Base-by-base conservation (phyloP, 2,113 vertebrate species). In the Pelecanoides urinatrix region DNA sequence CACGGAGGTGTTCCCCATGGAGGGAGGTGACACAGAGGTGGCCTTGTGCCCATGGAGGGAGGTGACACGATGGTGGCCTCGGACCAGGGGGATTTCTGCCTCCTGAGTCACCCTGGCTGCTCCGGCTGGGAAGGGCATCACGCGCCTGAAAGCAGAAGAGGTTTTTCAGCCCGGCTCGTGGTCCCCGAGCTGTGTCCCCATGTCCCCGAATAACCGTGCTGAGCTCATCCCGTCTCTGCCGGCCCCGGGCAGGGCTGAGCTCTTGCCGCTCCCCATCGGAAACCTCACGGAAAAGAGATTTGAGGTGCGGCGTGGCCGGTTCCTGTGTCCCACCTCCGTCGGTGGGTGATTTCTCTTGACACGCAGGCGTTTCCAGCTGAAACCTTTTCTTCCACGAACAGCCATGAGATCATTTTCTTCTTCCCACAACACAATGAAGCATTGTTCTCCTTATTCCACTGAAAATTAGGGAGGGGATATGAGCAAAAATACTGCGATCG, bases 401-500 rank as follows among this genome's bases (percentile, higher is more conserved):
- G 63, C 73, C 19, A 1, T 42, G 73, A 72, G 91, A 49, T 92
- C 86, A 22, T 93, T 86, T 85, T 70, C 65, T 88, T 42, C 66
- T 61, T 47, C 88, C 75, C 58, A 1, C 49, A 7, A 15, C 94
- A 95, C 95, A 94, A 91, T 83, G 16, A 27, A 40, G 42, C 94
- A 91, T 94, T 94, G 92, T 96, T 67, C 88, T 83, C 86, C 67
- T 44, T 3, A 1, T n/a, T 29, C 47, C 79, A 4, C 71, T 53
- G 86, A 17, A 55, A 84, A 55, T 7, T 3, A 8, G 53, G 8
- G 50, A 32, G 67, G 70, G 56, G 38, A 27, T 7, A 10, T 8
- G 80, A 92, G 67, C 13, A 13, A 3, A 34, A 42, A 15, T 1
- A 0, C 53, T 6, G 49, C 0, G 1, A 6, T 9, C 2, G 1